Evolutionary conservation across 2,888 invertebrate species (phyloP).

Genomic region (Beris morrisii): DNA sequence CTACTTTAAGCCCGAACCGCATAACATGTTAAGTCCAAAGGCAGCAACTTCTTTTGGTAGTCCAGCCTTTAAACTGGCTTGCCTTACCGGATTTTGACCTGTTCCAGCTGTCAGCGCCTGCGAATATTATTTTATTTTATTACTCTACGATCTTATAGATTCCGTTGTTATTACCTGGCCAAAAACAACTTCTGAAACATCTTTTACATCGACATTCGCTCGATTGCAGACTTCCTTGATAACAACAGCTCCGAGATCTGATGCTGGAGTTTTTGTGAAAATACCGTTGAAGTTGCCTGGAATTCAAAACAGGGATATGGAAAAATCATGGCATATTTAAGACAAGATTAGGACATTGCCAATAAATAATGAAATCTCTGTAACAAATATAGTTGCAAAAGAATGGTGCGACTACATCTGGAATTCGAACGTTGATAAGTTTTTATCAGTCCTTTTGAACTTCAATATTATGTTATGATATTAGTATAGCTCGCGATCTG

Average conservation of each 20-base stretch:
- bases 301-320: neutral
- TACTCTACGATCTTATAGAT: too few relatives aligned
- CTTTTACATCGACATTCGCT: conserved; percentile 60
- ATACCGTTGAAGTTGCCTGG: conserved; percentile 70
- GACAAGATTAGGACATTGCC: too few relatives aligned
- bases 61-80: conserved; percentile 73
- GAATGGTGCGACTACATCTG: too few relatives aligned
- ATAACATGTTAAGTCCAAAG: conserved; percentile 74
- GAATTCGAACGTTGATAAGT: too few relatives aligned
- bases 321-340: neutral
- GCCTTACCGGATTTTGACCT: conserved; percentile 82
- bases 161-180: conserved; percentile 65
- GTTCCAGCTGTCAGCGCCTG: conserved; percentile 68
- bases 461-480: too few relatives aligned
- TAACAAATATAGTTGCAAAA: too few relatives aligned
- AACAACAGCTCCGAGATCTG: conserved; percentile 69
- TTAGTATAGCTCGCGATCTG: too few relatives aligned
- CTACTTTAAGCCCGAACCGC: conserved; percentile 80
- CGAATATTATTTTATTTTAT: conserved; percentile 4
- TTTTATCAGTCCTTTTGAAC: too few relatives aligned
- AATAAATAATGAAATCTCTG: too few relatives aligned
- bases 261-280: conserved; percentile 67
- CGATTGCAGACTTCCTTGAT: conserved; percentile 68
- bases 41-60: conserved; percentile 71
- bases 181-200: conserved; percentile 78